These are phyloP conservation scores for Clanis bilineata DNA, from an alignment of 2,888 invertebrate genomes.

Conservation along the genomic window DNA sequence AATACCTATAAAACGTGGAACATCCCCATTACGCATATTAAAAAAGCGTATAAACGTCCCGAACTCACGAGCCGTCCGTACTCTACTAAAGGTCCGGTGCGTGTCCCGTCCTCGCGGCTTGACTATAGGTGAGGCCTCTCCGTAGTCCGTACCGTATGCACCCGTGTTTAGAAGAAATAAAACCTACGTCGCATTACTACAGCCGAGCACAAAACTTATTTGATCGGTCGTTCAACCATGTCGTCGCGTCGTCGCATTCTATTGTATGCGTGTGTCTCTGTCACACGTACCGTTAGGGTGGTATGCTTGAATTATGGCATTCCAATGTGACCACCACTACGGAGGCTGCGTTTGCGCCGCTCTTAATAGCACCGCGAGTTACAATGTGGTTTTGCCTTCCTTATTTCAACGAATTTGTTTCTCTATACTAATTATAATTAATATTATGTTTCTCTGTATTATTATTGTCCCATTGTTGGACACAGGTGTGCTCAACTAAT, in stretches of 20 bases:
- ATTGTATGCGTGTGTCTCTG: conserved; percentile 50
- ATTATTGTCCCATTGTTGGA: background rate
- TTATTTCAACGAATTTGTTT: conserved; percentile 48
- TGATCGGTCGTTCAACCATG: conserved; percentile 82
- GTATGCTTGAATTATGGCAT: conserved; percentile 80
- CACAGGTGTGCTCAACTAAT: no score
- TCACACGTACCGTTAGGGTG: conserved; percentile 77
- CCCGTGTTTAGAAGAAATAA: conserved; percentile 74
- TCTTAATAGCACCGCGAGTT: conserved; percentile 47
- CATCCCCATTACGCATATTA: no score
- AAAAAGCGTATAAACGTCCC: background rate
- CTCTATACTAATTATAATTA: background rate
- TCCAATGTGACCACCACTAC: conserved; percentile 74
- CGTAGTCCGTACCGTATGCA: conserved; percentile 47
- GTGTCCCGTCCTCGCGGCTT: conserved; percentile 33
- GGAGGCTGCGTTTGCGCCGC: conserved; percentile 61
- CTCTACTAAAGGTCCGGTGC: conserved; percentile 16
- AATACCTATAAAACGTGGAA: no score
- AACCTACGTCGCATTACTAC: conserved; percentile 74
- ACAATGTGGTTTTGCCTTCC: conserved; percentile 61
- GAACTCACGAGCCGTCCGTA: no score
- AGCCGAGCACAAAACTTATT: conserved; percentile 78
- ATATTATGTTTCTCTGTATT: background rate
- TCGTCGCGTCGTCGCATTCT: conserved; percentile 54
- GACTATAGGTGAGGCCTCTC: no score